These are phyloP conservation scores for Zele albiditarsus DNA, from an alignment of 2,888 invertebrate genomes.

Conservation along the genomic window DNA sequence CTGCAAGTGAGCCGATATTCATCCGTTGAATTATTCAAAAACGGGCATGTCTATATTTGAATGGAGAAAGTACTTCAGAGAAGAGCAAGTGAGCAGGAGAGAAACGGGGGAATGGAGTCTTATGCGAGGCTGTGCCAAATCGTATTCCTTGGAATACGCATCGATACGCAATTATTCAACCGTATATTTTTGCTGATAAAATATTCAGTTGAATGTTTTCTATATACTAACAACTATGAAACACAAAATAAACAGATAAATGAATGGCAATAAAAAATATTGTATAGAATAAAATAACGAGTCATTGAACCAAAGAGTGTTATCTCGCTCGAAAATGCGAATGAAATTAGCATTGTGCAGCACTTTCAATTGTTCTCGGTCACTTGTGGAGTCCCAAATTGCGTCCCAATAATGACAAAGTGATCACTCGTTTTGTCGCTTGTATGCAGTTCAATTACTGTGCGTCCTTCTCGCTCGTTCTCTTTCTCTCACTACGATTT, in stretches of 20 bases:
- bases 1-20: slow-evolving; percentile 30
- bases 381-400: slow-evolving; percentile 38
- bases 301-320: neutral
- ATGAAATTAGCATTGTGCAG: slow-evolving; percentile 7
- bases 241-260: neutral
- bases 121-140: slow-evolving; percentile 21
- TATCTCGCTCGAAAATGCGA: neutral
- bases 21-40: slow-evolving; percentile 49
- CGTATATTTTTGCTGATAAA: slow-evolving; percentile 5
- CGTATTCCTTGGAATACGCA: slow-evolving; percentile 1
- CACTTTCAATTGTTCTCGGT: neutral
- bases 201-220: neutral
- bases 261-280: neutral
- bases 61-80: slow-evolving; percentile 25
- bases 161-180: slow-evolving; percentile 13
- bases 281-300: neutral
- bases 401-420: slow-evolving; percentile 42
- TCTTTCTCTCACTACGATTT: neutral
- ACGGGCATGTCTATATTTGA: slow-evolving; percentile 33
- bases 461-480: neutral
- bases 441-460: slow-evolving; percentile 41
- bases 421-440: slow-evolving; percentile 38
- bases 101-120: neutral
- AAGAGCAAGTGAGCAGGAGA: slow-evolving; percentile 8
- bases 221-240: neutral